Conservation (phyloP, 2,797 vertebrate species). For the Enteromius afrohamiltoni region DNA sequence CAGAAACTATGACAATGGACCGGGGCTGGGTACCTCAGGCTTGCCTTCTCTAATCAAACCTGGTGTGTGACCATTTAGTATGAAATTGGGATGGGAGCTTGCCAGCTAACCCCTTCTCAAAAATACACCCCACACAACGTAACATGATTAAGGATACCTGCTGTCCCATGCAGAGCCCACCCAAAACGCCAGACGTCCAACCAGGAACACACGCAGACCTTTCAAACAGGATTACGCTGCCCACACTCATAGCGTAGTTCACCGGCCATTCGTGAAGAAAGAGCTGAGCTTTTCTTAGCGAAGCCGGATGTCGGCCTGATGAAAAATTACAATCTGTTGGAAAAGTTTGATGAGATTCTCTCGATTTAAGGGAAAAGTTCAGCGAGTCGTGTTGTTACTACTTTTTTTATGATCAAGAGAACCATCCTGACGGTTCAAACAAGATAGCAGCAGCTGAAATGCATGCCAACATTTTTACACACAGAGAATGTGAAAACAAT, state of each 20-base stretch:
- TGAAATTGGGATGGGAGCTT: constrained; percentile 61
- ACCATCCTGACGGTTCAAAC: neutral
- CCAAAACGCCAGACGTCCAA: constrained; percentile 49
- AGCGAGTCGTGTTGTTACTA: neutral
- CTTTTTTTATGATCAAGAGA: constrained; percentile 23
- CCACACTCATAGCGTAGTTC: constrained; percentile 37
- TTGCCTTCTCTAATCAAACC: constrained; percentile 53
- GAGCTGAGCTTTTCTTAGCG: constrained; percentile 28
- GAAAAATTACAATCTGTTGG: constrained; percentile 35
- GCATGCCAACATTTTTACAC: neutral
- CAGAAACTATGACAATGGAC: constrained; percentile 32
- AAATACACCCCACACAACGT: constrained; percentile 49
- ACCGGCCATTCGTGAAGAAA: constrained; percentile 44
- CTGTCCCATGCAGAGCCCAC: constrained; percentile 60
- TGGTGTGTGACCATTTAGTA: constrained; percentile 60
- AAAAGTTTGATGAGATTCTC: constrained; percentile 43
- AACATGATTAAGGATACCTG: constrained; percentile 59
- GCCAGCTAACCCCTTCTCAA: constrained; percentile 51
- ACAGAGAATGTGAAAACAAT: neutral
- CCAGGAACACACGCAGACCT: constrained; percentile 49
- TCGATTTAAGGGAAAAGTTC: constrained; percentile 27
- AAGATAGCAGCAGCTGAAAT: neutral
- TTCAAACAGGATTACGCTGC: constrained; percentile 52
- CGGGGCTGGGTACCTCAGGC: constrained; percentile 48
- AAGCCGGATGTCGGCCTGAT: constrained; percentile 7